Conservation (phyloP, 2,113 vertebrate genomes). For the Indri indri region DNA sequence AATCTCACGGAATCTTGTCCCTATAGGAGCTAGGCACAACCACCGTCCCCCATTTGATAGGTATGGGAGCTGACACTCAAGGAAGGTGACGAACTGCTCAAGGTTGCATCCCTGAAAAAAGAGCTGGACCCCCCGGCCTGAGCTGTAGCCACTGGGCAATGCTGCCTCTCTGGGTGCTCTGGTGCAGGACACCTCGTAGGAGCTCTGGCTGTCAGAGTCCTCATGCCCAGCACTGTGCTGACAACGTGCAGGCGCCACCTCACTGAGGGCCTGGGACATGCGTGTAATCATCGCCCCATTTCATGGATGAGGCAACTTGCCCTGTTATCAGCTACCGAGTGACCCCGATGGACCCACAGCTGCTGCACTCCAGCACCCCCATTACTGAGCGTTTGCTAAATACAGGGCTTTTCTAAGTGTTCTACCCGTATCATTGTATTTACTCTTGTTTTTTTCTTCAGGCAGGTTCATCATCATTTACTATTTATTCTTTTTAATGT, state of each 20-base stretch:
- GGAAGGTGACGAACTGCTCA: not conserved
- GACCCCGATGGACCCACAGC: not conserved
- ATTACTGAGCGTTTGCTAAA: not conserved
- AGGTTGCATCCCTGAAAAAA: not conserved
- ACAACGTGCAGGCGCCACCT: not conserved
- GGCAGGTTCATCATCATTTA: not conserved
- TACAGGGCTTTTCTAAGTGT: not conserved
- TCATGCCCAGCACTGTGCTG: fast-evolving
- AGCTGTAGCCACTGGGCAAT: not conserved
- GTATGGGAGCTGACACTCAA: not conserved
- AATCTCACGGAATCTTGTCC: not conserved
- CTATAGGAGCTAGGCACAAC: too few relatives aligned
- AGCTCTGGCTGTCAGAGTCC: not conserved
- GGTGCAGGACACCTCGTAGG: fast-evolving
- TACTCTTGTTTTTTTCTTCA: not conserved
- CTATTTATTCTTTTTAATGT: not conserved
- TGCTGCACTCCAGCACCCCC: not conserved
- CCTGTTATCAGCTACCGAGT: not conserved
- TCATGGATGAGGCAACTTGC: not conserved
- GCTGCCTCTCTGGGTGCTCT: not conserved
- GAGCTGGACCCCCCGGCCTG: not conserved
- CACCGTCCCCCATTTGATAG: fast-evolving
- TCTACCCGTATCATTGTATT: fast-evolving
- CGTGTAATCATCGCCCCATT: fast-evolving
- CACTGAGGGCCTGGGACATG: not conserved